Evolutionary conservation across 1,140 invertebrate species (phyloP).

Genomic region (Stenopsyche tienmushanensis): DNA sequence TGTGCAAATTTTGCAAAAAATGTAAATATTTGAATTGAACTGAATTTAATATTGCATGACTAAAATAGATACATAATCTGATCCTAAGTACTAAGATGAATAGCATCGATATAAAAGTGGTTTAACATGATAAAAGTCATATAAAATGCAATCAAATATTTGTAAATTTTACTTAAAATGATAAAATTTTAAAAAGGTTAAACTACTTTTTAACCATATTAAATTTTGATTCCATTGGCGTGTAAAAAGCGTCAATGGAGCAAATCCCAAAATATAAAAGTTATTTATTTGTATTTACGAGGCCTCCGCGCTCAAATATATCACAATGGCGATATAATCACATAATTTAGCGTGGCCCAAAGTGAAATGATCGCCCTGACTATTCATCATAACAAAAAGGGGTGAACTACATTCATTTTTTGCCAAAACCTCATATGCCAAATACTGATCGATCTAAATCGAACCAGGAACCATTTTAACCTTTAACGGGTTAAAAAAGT

Average conservation of each 20-base stretch:
- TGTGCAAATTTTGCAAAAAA: conserved; percentile 6
- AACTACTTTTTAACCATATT: neutral
- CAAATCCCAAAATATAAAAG: conserved; percentile 30
- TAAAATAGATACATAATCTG: no score
- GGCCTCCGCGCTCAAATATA: conserved; percentile 34
- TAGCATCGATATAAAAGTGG: no score
- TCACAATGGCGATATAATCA: conserved; percentile 40
- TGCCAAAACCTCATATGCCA: neutral
- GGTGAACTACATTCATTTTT: conserved; percentile 3
- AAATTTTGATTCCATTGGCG: neutral
- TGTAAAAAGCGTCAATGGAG: neutral
- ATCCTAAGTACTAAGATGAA: no score
- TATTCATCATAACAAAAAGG: conserved; percentile 26
- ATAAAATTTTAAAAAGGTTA: no score
- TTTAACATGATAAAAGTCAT: no score
- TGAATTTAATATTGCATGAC: no score
- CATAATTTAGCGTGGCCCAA: conserved; percentile 42
- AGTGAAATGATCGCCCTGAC: conserved; percentile 34
- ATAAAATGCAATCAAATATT: no score
- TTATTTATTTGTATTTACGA: conserved; percentile 42
- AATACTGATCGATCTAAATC: no score
- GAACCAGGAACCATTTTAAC: no score
- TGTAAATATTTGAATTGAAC: conserved; percentile 2
- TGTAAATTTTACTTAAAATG: no score
- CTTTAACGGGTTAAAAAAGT: no score